Percentiles rank a stretch among this genome's conserved stretches.
Evolutionary conservation across 2,797 vertebrate genomes (phyloP).

Genomic region (Gymnothorax javanicus): DNA sequence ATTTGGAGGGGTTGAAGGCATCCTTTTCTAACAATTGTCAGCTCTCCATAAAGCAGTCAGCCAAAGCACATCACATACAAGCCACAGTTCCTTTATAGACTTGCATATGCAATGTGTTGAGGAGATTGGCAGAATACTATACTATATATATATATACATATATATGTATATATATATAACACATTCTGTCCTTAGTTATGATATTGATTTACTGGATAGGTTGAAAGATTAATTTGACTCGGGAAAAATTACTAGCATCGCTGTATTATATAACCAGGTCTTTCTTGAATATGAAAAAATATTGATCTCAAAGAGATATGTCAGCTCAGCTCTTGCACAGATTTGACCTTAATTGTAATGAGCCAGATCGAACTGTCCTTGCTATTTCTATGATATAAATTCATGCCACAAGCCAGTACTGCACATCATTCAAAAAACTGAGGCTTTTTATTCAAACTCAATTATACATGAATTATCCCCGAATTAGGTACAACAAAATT

Average conservation of each 20-base stretch:
- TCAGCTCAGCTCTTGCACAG: not conserved
- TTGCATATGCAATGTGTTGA: not conserved
- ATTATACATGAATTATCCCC: not conserved
- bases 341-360: constrained; percentile 1
- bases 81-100: not conserved
- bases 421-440: not conserved
- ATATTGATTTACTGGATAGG: not conserved
- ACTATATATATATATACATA: no score
- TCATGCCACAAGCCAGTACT: not conserved
- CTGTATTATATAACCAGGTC: not conserved
- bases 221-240: not conserved
- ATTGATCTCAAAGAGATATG: not conserved
- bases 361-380: not conserved
- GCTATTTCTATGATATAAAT: not conserved
- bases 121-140: not conserved
- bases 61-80: constrained; percentile 11
- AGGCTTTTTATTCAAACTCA: not conserved
- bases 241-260: not conserved
- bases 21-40: no score
- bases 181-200: not conserved
- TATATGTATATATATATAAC: no score
- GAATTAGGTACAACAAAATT: not conserved
- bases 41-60: constrained; percentile 50
- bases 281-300: not conserved
- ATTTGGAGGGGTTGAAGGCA: no score